Base-by-base conservation (phyloP, 2,113 vertebrate genomes). In the Phyllopteryx taeniolatus region DNA sequence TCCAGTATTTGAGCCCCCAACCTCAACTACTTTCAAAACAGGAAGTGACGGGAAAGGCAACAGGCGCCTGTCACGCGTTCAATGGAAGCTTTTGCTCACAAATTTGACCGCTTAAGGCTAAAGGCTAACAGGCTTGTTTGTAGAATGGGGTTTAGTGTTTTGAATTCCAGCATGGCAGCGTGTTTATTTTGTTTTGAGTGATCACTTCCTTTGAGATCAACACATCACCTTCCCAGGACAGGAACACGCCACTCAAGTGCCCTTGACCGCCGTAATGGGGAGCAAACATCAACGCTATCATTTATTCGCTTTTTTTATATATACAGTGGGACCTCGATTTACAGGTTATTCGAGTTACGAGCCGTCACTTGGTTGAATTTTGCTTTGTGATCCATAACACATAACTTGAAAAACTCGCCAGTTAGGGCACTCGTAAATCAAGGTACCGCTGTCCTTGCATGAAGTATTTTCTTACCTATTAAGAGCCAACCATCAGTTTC, bases 141-240 rank as follows among this genome's bases (percentile, higher is more conserved):
- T 15, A 33, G 62, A 72, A 3, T 44, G 47, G 63, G 63, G 76
- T 67, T 33, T 57, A 39, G 27, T 63, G 20, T 35, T 72, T 12
- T 44, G 35, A 67, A 68, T 60, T 74, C 70, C 70, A 67, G 63
- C 31, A 73, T 73, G 70, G 75, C 77, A 77, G 51, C 67, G 10
- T 22, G 72, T 66, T 66, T 43, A 46, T 66, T 67, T 33, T 69
- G 74, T 71, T 79, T 64, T 47, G 57, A 72, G 62, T 31, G 72
- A 79, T 72, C 60, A 71, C 64, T 80, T 86, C 82, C 74, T 76
- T 74, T 56, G 43, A 57, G 74, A 75, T 79, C 69, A 71, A 57
- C 13, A 75, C 11, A 33, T 68, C 70, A 69, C 72, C 51, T 60
- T 60, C 27, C 49, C 57, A 63, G 20, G 59, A 65, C 12, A 1